Conservation (phyloP, 1,140 invertebrate species). For the Neodiprion lecontei region DNA sequence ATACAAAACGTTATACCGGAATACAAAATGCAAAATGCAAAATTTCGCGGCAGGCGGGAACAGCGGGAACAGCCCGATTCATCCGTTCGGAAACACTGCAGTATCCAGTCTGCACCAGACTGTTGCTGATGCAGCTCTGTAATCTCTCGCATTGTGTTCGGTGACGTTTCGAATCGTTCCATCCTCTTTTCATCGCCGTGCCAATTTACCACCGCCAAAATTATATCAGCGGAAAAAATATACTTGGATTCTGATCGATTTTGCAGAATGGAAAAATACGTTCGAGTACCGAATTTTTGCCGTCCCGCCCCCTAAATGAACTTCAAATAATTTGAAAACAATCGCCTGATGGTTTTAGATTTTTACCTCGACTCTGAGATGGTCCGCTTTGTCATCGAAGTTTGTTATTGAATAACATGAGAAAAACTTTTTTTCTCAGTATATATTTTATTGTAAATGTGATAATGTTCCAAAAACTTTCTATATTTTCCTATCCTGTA, state of each 20-base stretch:
- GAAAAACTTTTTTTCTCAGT: too few species aligned
- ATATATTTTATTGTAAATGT: too few species aligned
- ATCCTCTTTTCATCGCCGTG: constrained; percentile 5
- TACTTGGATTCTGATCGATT: background rate
- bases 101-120: constrained; percentile 9
- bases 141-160: constrained; percentile 43
- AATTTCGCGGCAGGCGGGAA: constrained; percentile 8
- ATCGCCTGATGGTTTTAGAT: too few species aligned
- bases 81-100: constrained; percentile 40
- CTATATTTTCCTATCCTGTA: too few species aligned
- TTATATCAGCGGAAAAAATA: too few species aligned
- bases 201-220: too few species aligned
- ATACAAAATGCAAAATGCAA: constrained; percentile 32
- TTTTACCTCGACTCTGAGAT: too few species aligned
- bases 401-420: too few species aligned
- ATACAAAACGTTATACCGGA: constrained; percentile 26
- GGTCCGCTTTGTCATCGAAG: too few species aligned
- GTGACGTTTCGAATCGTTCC: constrained; percentile 35
- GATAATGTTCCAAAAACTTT: too few species aligned
- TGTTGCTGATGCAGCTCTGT: constrained; percentile 27
- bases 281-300: background rate
- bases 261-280: background rate
- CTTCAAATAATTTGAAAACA: too few species aligned
- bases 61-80: constrained; percentile 24
- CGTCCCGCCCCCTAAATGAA: too few species aligned